These are phyloP conservation scores for Paraescarpia echinospica DNA, from an alignment of 1,140 invertebrate genomes.

Conservation along the genomic window DNA sequence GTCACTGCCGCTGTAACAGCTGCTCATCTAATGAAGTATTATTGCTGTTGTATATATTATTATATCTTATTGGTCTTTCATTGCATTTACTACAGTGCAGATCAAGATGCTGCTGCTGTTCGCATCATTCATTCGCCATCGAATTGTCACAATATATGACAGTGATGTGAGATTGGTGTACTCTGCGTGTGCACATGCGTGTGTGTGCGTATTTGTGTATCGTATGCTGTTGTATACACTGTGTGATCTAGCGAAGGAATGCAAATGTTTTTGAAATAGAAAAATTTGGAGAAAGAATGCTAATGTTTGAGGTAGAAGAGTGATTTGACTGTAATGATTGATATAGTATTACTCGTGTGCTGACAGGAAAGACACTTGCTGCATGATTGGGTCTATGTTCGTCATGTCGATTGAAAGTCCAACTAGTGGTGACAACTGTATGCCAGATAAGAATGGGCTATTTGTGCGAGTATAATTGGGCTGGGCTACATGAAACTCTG, in stretches of 20 bases:
- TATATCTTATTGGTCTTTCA: neutral
- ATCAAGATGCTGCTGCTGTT: neutral
- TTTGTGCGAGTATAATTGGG: neutral
- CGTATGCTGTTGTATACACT: neutral
- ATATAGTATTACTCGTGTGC: neutral
- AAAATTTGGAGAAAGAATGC: neutral
- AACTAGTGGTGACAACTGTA: neutral
- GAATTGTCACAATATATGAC: neutral
- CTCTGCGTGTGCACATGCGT: no score
- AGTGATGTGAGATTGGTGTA: neutral
- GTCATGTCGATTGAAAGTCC: neutral
- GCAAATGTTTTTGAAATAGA: neutral
- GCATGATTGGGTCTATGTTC: neutral
- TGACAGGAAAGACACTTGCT: neutral
- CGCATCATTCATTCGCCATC: neutral
- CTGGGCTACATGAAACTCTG: neutral
- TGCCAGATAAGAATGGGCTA: neutral
- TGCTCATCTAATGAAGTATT: neutral
- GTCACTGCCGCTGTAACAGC: neutral
- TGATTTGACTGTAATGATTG: neutral
- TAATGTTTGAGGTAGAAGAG: neutral
- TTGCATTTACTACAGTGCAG: neutral
- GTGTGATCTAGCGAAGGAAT: neutral
- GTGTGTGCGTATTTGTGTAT: neutral
- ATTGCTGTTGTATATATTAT: neutral